Conservation (phyloP, 2,888 invertebrate species). For the Sthenelais limicola region DNA sequence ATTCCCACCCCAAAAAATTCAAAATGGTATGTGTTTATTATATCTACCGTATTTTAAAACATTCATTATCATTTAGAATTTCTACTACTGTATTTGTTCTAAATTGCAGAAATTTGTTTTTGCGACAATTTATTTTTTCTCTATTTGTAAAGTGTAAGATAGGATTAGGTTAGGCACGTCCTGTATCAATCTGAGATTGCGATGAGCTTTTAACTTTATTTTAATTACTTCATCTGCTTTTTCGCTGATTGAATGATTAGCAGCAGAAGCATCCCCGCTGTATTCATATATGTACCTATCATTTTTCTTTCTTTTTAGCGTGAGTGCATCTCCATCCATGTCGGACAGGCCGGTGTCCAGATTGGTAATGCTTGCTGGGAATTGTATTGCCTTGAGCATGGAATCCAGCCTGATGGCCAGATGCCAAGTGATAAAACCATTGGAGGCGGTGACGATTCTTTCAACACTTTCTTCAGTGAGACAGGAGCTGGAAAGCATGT, state of each 20-base stretch:
- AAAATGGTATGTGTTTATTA: conserved; percentile 33
- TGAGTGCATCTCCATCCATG: conserved; percentile 37
- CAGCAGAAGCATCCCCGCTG: not conserved
- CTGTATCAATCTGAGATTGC: no score
- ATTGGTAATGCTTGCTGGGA: conserved; percentile 41
- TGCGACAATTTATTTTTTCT: not conserved
- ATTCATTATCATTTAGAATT: not conserved
- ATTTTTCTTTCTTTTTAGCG: conserved; percentile 21
- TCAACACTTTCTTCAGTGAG: conserved; percentile 41
- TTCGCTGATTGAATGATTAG: no score
- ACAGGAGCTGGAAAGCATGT: conserved; percentile 81
- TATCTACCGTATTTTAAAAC: not conserved
- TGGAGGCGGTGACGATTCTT: conserved; percentile 38
- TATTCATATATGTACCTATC: not conserved
- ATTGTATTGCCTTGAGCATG: conserved; percentile 38
- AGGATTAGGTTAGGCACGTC: no score
- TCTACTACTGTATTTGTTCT: no score
- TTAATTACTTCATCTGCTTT: no score
- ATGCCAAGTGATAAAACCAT: conserved; percentile 35
- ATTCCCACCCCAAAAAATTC: not conserved
- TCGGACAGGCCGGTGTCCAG: conserved; percentile 37
- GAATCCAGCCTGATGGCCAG: conserved; percentile 37
- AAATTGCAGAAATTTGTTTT: no score
- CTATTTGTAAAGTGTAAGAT: no score
- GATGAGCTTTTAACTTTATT: no score